These are phyloP conservation scores for Andrena fulva DNA, from an alignment of 2,888 invertebrate genomes.

Conservation along the genomic window DNA sequence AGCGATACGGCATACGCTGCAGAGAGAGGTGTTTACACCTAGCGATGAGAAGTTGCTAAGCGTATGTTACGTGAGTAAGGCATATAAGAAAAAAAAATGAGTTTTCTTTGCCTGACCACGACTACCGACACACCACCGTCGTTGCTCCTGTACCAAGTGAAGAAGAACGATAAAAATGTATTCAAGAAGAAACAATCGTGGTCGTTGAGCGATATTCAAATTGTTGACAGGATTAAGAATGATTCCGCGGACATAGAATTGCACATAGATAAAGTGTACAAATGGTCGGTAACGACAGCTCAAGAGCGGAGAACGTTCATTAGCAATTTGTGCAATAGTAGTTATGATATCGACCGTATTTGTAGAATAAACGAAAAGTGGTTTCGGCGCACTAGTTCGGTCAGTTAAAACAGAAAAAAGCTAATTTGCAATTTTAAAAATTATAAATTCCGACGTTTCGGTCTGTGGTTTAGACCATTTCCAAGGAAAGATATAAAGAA, in stretches of 20 bases:
- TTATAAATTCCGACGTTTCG: no score
- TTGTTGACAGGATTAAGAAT: conserved; percentile 91
- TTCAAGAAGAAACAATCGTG: conserved; percentile 93
- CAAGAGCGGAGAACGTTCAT: conserved; percentile 93
- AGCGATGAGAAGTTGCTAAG: conserved; percentile 92
- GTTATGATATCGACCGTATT: no score
- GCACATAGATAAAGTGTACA: conserved; percentile 93
- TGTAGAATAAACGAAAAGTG: no score
- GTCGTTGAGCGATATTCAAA: conserved; percentile 91
- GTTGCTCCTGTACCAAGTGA: conserved; percentile 91
- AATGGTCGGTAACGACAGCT: conserved; percentile 92
- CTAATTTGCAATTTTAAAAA: no score
- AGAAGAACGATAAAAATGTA: conserved; percentile 91
- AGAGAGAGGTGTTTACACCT: conserved; percentile 92
- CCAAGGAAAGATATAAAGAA: conserved; percentile 84
- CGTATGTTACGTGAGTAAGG: conserved; percentile 92
- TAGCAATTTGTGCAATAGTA: conserved; percentile 87
- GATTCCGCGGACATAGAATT: conserved; percentile 93
- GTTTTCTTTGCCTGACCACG: conserved; percentile 92
- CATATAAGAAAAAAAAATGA: conserved; percentile 93
- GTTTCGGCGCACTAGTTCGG: no score
- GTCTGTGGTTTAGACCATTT: no score
- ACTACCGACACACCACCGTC: conserved; percentile 90
- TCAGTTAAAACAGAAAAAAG: no score
- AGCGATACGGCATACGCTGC: conserved; percentile 91